Evolutionary conservation across 2,888 invertebrate species (phyloP), one percentile per base, ranked within the genome.

Genomic region (Pasiphila rectangulata): DNA sequence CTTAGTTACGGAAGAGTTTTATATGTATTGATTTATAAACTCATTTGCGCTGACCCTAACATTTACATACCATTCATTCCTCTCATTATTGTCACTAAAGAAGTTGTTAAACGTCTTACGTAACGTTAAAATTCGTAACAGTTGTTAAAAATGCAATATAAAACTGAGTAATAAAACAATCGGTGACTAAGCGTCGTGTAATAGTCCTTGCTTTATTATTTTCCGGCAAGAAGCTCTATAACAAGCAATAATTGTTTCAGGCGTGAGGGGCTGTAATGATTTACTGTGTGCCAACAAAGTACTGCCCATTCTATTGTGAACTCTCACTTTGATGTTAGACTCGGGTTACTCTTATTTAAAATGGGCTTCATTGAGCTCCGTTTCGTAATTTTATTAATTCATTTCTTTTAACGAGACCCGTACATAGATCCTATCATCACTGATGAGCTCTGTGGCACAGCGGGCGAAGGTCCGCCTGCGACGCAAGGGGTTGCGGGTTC

Each of bases 201-300:
- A 63, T 56, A 57, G 59, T 55, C 58, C 24, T 40, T 51, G 51
- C 25, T 72, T 76, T 73, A 70, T 75, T 74, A 70, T 73, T 75
- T 73, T 64, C 64, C 56, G 36, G 20, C 45, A 25, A 50, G 50
- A 45, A 27, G 41, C 21, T 69, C 67, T 67, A 69, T 78, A 77
- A 75, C 75, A 69, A 71, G 75, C 70, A 70, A 74, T 79, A 77
- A 78, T 78, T 79, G 78, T 76, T 79, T 75, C 67, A 67, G 63
- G 59, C 54, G 46, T 63, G 56, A 66, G 61, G 64, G 62, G 63
- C 56, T 41, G 54, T 66, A 64, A 69, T 67, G 64, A 71, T 71
- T 69, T 64, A 64, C 63, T 59, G 51, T 54, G 46, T 48, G 54
- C 41, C 54, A 57, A 60, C 34, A 39, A 36, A 51, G 47, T 50